Percentiles rank a stretch among this genome's conserved stretches.
Conservation (phyloP, 2,113 vertebrate species). For the Sinocyclocheilus anophthalmus region DNA sequence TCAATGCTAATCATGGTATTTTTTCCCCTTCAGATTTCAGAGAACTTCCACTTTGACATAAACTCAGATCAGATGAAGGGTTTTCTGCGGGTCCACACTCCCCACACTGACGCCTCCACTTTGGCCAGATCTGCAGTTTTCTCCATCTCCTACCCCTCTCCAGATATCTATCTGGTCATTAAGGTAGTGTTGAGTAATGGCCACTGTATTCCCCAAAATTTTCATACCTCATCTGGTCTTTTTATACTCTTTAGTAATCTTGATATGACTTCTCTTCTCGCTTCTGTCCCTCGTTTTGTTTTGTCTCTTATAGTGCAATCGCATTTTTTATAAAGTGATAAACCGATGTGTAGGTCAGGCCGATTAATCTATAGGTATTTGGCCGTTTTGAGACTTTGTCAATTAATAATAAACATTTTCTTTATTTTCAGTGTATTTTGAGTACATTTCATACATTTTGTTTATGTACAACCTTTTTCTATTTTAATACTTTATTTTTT, state of each 20-base stretch:
- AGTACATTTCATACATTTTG: not conserved
- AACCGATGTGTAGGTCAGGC: not conserved
- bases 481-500: too few relatives aligned
- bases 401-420: not conserved
- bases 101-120: constrained; percentile 79
- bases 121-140: constrained; percentile 88
- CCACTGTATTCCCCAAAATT: too few relatives aligned
- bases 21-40: constrained; percentile 84
- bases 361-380: not conserved
- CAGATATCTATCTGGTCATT: constrained; percentile 92
- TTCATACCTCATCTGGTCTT: too few relatives aligned
- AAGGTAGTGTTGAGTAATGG: constrained; percentile 78
- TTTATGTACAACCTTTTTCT: too few relatives aligned
- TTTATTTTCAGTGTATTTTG: not conserved
- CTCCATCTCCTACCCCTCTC: constrained; percentile 90
- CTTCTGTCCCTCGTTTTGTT: too few relatives aligned
- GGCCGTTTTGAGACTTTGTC: not conserved
- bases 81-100: constrained; percentile 83
- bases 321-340: too few relatives aligned
- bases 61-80: constrained; percentile 88
- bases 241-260: too few relatives aligned
- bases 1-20: not conserved
- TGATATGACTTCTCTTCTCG: too few relatives aligned
- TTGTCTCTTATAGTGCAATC: too few relatives aligned
- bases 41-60: constrained; percentile 95